Percentiles rank a stretch among this genome's conserved stretches.
These are phyloP conservation scores for Panagrolaimus sp. DNA, from an alignment of 1,140 invertebrate genomes.

Conservation along the genomic window DNA sequence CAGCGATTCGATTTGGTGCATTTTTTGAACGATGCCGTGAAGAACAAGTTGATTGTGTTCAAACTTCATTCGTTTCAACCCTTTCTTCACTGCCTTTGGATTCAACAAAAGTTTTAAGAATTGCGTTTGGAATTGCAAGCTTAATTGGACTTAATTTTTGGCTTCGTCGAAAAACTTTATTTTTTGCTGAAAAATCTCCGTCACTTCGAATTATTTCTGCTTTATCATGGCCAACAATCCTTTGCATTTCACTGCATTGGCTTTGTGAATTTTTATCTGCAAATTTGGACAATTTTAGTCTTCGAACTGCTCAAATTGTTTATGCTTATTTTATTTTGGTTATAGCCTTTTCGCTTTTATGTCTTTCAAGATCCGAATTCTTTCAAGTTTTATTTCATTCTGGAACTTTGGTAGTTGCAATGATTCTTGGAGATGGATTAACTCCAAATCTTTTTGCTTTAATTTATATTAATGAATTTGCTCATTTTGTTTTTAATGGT, in stretches of 20 bases:
- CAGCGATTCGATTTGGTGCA: conserved; percentile 25
- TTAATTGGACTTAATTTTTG: neutral
- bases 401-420: conserved; percentile 17
- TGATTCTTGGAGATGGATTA: conserved; percentile 26
- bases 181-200: neutral
- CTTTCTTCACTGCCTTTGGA: neutral
- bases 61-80: neutral
- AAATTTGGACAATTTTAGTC: conserved; percentile 9
- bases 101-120: conserved; percentile 2
- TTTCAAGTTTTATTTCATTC: conserved; percentile 16
- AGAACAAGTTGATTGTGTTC: conserved; percentile 28
- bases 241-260: conserved; percentile 30
- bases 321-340: conserved; percentile 21
- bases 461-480: conserved; percentile 10
- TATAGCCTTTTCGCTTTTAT: neutral
- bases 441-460: conserved; percentile 16
- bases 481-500: conserved; percentile 17
- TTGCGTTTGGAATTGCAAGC: neutral
- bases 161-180: neutral
- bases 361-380: neutral
- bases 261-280: conserved; percentile 19
- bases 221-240: conserved; percentile 24
- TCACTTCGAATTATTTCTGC: conserved; percentile 14
- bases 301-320: conserved; percentile 22
- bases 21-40: conserved; percentile 33